A percentile compares a stretch with the other conserved stretches of the same genome.
Evolutionary conservation across 2,888 invertebrate species (phyloP).

Genomic region (Vesta saturnalis): DNA sequence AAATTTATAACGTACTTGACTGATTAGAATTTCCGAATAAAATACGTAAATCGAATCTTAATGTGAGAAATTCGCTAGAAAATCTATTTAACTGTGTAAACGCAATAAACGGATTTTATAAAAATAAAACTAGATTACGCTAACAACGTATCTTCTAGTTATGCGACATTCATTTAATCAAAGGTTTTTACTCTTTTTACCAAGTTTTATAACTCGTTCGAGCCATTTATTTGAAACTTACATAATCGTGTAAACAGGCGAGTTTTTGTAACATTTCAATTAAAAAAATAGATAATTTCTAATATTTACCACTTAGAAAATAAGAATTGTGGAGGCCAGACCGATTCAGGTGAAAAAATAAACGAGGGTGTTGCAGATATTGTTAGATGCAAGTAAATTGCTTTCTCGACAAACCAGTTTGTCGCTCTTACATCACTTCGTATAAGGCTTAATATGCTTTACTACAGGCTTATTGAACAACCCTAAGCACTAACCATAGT

Average conservation of each 20-base stretch:
- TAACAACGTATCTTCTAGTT: no score
- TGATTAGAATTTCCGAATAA: not conserved
- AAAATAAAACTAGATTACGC: not conserved
- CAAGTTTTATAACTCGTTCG: not conserved
- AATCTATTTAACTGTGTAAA: not conserved
- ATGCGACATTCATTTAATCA: constrained; percentile 3
- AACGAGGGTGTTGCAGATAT: constrained; percentile 20
- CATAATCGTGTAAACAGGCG: not conserved
- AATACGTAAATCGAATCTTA: not conserved
- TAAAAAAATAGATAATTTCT: not conserved
- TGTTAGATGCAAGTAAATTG: constrained; percentile 31
- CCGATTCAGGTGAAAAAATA: constrained; percentile 33
- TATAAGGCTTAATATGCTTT: not conserved
- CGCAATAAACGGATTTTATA: not conserved
- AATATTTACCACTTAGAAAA: not conserved
- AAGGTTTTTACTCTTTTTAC: constrained; percentile 3
- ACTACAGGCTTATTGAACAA: no score
- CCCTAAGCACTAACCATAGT: no score
- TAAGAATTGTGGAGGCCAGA: not conserved
- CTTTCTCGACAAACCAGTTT: constrained; percentile 28
- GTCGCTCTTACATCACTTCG: constrained; percentile 18
- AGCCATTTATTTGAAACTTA: not conserved
- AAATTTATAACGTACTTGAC: not conserved
- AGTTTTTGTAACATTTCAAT: constrained; percentile 1
- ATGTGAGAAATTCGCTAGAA: no score